Evolutionary conservation across 2,113 vertebrate genomes (phyloP), one percentile per base, ranked within the genome.

Genomic region (Thalassoma bifasciatum): DNA sequence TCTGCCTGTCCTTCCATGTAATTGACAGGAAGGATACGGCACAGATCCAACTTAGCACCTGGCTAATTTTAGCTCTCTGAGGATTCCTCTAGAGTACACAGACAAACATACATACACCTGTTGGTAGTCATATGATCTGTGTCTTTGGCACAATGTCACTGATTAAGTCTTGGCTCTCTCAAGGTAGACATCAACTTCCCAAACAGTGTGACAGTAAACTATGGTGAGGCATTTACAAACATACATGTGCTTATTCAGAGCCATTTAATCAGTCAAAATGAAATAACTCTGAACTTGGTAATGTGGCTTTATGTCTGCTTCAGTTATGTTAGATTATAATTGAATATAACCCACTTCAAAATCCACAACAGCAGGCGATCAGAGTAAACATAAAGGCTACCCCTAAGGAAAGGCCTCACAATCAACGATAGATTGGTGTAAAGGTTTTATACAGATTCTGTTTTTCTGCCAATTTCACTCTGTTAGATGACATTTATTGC

Each of bases 41-140:
- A 36, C 46, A 6, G 13, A 23, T 83, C 57, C 51, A 77, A 83
- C 66, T 91, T 90, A 86, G 75, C 89, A 87, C 86, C 71, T 68
- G 53, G 69, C 53, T 90, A 89, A 91, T 81, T 91, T 92, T 91
- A 87, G 88, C 81, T 57, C 56, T 50, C 54, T 21, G 22, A 76
- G 56, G 68, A 75, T 60, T 75, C 40, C 56, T 64, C 61, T 64
- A 14, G 72, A 69, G 62, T 24, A 70, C 66, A 81, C 51, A 57
- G 11, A 59, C 58, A 67, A 16, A 59, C 58, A 68, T 42, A 76
- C 62, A 66, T 72, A 59, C 87, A 86, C 84, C 79, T 90, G 87
- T 85, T 86, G 61, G 34, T 40, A 36, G 19, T 51, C 68, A 80
- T 77, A 47, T 73, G 74, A 86, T 57, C 57, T 54, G 38, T 54